A percentile compares a stretch with the other conserved stretches of the same genome.
Evolutionary conservation across 2,797 vertebrate species (phyloP).

Genomic region (Artibeus jamaicensis): DNA sequence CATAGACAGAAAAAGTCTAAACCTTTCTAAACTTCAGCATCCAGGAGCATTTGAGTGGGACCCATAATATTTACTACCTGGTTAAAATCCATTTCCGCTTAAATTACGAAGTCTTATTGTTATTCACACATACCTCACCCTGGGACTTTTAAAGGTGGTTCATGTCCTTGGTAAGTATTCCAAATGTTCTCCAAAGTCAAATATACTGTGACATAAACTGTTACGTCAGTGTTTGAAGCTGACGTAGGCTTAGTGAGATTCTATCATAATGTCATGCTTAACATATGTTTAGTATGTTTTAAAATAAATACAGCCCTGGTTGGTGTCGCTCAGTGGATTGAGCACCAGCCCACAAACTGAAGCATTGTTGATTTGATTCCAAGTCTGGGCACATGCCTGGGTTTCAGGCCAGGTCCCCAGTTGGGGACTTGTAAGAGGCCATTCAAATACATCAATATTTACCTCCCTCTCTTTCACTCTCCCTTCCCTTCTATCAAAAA

Average conservation of each 20-base stretch:
- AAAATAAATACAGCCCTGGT: conserved; percentile 15
- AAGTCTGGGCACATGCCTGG: no score
- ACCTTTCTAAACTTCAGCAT: conserved; percentile 60
- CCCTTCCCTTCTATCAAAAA: neutral
- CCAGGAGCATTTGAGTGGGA: conserved; percentile 13
- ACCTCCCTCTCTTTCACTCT: neutral
- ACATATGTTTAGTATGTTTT: conserved; percentile 57
- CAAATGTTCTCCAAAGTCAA: conserved; percentile 30
- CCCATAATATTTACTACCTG: conserved; percentile 37
- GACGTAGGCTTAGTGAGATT: neutral
- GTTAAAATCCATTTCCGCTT: conserved; percentile 62
- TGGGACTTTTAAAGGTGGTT: conserved; percentile 18
- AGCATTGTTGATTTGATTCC: neutral
- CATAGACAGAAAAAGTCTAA: conserved; percentile 39
- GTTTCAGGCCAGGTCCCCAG: neutral
- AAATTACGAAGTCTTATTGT: conserved; percentile 62
- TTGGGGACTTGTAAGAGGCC: neutral
- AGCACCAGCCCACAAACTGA: neutral
- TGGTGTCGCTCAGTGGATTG: neutral
- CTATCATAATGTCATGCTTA: conserved; percentile 55
- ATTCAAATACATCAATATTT: neutral
- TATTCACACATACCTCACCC: neutral
- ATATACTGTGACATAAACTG: neutral
- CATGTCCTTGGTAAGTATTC: neutral
- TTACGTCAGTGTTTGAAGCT: neutral